phyloP scores from a whole-genome alignment of 2,888 invertebrate species.

The Microctonus brassicae region DNA sequence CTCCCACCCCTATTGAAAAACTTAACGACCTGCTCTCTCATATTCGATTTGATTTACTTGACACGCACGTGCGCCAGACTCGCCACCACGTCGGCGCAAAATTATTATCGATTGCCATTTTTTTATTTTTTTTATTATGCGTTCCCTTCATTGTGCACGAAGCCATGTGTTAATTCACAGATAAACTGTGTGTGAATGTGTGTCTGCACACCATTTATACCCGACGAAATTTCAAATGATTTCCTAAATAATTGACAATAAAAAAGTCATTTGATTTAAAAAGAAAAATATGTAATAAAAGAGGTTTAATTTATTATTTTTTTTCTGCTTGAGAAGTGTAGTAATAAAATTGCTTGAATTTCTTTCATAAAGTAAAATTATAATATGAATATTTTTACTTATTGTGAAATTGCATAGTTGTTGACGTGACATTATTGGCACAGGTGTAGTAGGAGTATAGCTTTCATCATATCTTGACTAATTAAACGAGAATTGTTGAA shows the following conservation, averaged over 20 bases:
- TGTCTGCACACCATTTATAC: slow-evolving; percentile 15
- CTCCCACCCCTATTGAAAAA: slow-evolving; percentile 24
- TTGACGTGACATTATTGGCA: neutral
- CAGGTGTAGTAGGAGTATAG: slow-evolving; percentile 44
- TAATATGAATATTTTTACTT: slow-evolving; percentile 16
- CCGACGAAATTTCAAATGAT: neutral
- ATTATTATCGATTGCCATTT: slow-evolving; percentile 45
- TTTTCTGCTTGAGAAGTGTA: neutral
- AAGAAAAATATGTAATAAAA: no score
- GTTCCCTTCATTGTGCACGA: slow-evolving; percentile 46
- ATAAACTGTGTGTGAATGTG: no score
- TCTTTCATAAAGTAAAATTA: neutral
- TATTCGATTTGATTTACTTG: slow-evolving; percentile 56
- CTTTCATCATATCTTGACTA: slow-evolving; percentile 62
- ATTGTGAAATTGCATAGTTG: slow-evolving; percentile 5
- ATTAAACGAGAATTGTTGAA: slow-evolving; percentile 60
- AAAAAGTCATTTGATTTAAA: neutral
- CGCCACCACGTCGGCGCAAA: slow-evolving; percentile 39
- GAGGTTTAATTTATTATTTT: neutral
- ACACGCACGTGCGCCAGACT: slow-evolving; percentile 52
- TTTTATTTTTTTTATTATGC: slow-evolving; percentile 21
- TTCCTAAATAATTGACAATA: neutral
- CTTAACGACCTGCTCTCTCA: slow-evolving; percentile 16
- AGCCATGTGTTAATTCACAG: slow-evolving; percentile 55
- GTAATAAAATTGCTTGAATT: no score